Conservation (phyloP, 2,797 vertebrate genomes). For the Dendrocincla fuliginosa region DNA sequence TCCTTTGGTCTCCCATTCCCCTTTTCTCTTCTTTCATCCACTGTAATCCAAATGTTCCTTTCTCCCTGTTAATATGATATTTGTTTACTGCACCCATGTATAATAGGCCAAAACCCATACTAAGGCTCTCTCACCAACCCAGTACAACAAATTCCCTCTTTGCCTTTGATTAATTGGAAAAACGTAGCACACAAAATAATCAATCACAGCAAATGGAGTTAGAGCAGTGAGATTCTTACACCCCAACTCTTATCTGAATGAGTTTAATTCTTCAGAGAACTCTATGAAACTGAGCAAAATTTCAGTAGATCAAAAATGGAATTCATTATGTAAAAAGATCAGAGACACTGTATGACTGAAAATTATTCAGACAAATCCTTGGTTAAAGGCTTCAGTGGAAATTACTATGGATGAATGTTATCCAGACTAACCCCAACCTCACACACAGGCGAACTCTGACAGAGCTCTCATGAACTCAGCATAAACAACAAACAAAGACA, state of each 20-base stretch:
- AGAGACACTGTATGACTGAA: background rate
- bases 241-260: background rate
- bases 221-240: background rate
- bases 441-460: accelerated
- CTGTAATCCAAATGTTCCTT: background rate
- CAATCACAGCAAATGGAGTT: background rate
- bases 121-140: background rate
- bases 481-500: background rate
- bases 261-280: background rate
- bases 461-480: background rate
- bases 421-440: background rate
- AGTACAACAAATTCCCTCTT: background rate
- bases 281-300: background rate
- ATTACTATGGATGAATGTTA: background rate
- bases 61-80: background rate
- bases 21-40: background rate
- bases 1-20: accelerated
- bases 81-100: background rate
- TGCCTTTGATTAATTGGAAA: background rate
- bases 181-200: background rate
- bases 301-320: background rate
- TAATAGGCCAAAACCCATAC: background rate
- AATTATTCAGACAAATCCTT: background rate
- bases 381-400: background rate
- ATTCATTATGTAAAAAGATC: background rate